These are phyloP conservation scores for Zeus faber DNA, from an alignment of 2,113 vertebrate species.

Conservation along the genomic window DNA sequence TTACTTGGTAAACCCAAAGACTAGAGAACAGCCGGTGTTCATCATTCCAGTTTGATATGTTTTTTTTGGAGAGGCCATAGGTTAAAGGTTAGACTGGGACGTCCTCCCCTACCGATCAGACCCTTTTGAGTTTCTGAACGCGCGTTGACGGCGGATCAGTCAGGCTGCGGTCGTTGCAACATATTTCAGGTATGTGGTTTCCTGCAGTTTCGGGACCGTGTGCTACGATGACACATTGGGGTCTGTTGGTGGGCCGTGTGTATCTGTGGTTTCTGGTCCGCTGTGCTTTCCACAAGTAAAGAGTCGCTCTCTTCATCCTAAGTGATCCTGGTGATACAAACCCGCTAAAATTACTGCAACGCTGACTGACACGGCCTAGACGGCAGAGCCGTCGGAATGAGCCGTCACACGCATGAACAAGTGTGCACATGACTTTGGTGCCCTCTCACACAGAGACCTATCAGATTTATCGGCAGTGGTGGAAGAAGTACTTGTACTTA, in stretches of 20 bases:
- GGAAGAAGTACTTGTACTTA: too few species aligned
- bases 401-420: constrained; percentile 19
- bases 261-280: constrained; percentile 25
- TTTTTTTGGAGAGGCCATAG: constrained; percentile 4
- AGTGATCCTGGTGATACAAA: constrained; percentile 35
- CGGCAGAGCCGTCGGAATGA: constrained; percentile 21
- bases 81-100: neutral
- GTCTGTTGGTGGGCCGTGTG: constrained; percentile 9
- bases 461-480: too few species aligned
- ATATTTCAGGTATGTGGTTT: constrained; percentile 28
- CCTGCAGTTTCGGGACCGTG: constrained; percentile 19
- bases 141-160: constrained; percentile 27
- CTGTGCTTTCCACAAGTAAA: constrained; percentile 12
- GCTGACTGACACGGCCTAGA: constrained; percentile 39
- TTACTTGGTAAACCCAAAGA: constrained; percentile 32
- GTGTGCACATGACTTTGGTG: constrained; percentile 12
- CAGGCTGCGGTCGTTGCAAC: constrained; percentile 14
- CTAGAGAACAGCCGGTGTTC: constrained; percentile 37
- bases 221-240: constrained; percentile 36
- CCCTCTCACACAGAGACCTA: too few species aligned
- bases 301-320: constrained; percentile 15
- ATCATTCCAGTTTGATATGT: constrained; percentile 7
- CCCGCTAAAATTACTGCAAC: constrained; percentile 34
- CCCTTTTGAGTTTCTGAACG: constrained; percentile 2
- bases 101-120: constrained; percentile 5